These are phyloP conservation scores for Rhagonycha lutea DNA, from an alignment of 2,888 invertebrate species.

Conservation along the genomic window DNA sequence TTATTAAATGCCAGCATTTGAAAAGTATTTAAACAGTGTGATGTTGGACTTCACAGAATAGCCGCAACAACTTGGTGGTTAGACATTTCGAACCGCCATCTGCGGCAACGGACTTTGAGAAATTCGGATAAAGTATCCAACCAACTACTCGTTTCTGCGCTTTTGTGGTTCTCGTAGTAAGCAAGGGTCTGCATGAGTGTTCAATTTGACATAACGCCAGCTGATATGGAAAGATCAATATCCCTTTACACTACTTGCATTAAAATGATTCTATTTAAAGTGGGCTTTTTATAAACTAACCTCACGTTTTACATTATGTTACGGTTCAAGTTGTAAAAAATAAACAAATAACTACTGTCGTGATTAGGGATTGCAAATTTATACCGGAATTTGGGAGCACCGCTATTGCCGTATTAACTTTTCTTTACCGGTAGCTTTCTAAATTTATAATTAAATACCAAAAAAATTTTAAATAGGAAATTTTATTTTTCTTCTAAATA, in stretches of 20 bases:
- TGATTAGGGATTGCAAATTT: background rate
- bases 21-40: constrained; percentile 24
- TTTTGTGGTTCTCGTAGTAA: constrained; percentile 33
- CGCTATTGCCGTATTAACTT: background rate
- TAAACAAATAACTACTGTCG: background rate
- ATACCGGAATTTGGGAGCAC: background rate
- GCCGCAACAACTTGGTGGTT: constrained; percentile 29
- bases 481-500: too few species aligned
- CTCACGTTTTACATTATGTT: constrained; percentile 18
- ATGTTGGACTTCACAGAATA: constrained; percentile 18
- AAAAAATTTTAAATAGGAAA: too few species aligned
- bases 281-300: constrained; percentile 27
- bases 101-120: constrained; percentile 29
- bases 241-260: constrained; percentile 38
- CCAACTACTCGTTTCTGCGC: constrained; percentile 29
- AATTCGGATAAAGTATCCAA: constrained; percentile 33
- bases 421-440: background rate
- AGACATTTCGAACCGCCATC: constrained; percentile 31
- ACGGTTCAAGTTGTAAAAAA: constrained; percentile 16
- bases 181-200: constrained; percentile 31
- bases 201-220: constrained; percentile 34
- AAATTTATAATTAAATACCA: background rate
- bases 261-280: constrained; percentile 40
- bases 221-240: constrained; percentile 36
- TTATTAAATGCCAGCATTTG: constrained; percentile 21